Evolutionary conservation across 2,888 invertebrate species (phyloP).

Genomic region (Meloe dianella): DNA sequence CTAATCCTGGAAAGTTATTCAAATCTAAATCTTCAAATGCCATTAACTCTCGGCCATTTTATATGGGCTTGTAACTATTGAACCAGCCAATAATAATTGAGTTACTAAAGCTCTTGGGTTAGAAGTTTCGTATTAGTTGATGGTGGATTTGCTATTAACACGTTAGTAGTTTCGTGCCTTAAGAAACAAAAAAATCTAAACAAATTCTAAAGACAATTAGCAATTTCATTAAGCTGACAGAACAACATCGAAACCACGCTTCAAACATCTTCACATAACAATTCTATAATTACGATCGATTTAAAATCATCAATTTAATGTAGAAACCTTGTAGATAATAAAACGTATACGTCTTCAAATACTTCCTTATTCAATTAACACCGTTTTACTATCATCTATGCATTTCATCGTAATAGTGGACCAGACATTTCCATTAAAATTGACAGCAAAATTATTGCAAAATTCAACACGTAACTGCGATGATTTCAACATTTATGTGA

Average conservation of each 20-base stretch:
- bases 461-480: background rate
- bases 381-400: background rate
- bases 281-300: background rate
- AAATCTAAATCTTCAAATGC: background rate
- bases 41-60: background rate
- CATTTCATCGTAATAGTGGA: background rate
- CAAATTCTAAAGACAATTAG: background rate
- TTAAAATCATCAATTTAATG: background rate
- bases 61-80: background rate
- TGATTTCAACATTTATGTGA: background rate
- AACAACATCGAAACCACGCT: no score
- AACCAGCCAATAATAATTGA: background rate
- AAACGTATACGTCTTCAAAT: background rate
- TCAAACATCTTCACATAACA: no score
- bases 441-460: background rate
- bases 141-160: background rate
- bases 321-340: background rate
- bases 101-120: background rate
- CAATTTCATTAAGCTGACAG: background rate
- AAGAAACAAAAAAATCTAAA: background rate
- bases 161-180: background rate
- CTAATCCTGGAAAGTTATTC: background rate
- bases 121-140: background rate
- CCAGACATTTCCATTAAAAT: background rate
- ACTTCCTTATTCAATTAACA: background rate